Percentiles rank a stretch among this genome's conserved stretches.
These are phyloP conservation scores for Patiria pectinifera DNA, from an alignment of 53 echinoderm and acorn worm species.

Conservation along the genomic window DNA sequence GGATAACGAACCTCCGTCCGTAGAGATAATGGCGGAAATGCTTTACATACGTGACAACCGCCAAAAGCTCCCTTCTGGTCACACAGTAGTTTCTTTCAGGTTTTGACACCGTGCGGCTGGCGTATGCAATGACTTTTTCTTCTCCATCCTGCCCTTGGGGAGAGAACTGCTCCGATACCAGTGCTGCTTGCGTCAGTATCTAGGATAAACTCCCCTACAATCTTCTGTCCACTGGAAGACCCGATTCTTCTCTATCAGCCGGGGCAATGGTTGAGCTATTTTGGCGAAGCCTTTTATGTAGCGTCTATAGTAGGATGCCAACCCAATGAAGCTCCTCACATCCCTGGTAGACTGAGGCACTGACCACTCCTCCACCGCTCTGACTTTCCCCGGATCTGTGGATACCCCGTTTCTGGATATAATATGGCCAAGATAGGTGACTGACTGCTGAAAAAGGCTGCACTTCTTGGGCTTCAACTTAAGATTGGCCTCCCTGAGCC, in stretches of 20 bases:
- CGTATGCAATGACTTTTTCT: too few species aligned
- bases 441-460: conserved; percentile 11
- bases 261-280: conserved; percentile 32
- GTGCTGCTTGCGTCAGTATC: conserved; percentile 44
- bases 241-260: conserved; percentile 33
- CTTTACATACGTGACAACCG: too few species aligned
- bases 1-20: too few species aligned
- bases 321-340: conserved; percentile 16
- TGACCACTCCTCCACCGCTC: conserved; percentile 11
- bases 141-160: conserved; percentile 2
- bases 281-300: conserved; percentile 5
- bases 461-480: conserved; percentile 23
- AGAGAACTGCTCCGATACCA: conserved; percentile 46
- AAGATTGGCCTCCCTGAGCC: conserved; percentile 16
- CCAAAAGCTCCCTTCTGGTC: too few species aligned
- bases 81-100: too few species aligned
- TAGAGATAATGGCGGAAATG: too few species aligned
- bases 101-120: too few species aligned
- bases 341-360: conserved; percentile 4
- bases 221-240: conserved; percentile 23
- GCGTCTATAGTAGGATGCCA: conserved; percentile 2
- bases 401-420: conserved; percentile 27
- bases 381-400: conserved; percentile 4
- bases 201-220: conserved; percentile 24
- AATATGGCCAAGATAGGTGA: conserved; percentile 20